Conservation (phyloP, 1,140 invertebrate species). For the Drosophila rufa region DNA sequence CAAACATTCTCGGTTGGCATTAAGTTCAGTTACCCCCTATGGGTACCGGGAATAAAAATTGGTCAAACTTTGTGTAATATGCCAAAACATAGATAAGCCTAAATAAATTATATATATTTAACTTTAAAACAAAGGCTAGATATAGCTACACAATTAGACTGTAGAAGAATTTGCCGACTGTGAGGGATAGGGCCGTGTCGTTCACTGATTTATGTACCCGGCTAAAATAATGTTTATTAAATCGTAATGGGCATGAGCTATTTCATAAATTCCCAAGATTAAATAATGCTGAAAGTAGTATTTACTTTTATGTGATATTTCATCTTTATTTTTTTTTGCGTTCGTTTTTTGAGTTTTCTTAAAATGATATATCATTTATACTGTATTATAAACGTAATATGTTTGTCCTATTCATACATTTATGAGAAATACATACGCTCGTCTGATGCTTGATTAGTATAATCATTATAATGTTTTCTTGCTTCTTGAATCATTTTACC, state of each 20-base stretch:
- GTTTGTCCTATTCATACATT: slow-evolving; percentile 54
- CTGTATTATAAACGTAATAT: slow-evolving; percentile 69
- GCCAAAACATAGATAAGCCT: no score
- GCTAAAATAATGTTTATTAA: background rate
- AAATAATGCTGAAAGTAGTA: background rate
- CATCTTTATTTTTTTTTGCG: slow-evolving; percentile 58
- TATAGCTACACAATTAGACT: no score
- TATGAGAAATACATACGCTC: slow-evolving; percentile 56
- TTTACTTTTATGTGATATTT: slow-evolving; percentile 40
- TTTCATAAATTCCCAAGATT: background rate
- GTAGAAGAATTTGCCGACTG: no score
- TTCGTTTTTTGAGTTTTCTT: slow-evolving; percentile 45
- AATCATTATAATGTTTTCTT: slow-evolving; percentile 46
- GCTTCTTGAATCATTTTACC: slow-evolving; percentile 32
- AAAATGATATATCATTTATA: slow-evolving; percentile 69
- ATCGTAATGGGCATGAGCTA: background rate
- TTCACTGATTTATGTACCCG: no score
- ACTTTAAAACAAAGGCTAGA: no score
- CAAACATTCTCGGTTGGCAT: no score
- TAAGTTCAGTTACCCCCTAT: no score
- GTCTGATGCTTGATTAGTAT: slow-evolving; percentile 57
- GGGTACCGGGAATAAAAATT: no score
- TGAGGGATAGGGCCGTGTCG: no score
- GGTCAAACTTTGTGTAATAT: no score
- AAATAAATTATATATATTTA: no score